These are phyloP conservation scores for Drosophila yakuba DNA, from an alignment of 1,140 invertebrate genomes.

Conservation along the genomic window DNA sequence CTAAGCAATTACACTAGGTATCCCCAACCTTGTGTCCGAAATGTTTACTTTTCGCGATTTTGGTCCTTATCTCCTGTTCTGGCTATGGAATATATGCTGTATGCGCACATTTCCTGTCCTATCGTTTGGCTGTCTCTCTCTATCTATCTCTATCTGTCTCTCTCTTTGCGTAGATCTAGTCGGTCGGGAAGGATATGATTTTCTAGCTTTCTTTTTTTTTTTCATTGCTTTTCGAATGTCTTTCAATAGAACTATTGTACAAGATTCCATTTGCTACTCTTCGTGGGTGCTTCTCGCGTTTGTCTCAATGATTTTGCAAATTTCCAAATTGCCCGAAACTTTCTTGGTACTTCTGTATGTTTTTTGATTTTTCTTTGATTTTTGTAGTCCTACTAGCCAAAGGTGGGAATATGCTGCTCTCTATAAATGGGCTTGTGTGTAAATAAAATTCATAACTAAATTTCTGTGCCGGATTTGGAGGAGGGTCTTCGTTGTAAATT, in stretches of 20 bases:
- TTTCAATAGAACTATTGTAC: conserved; percentile 83
- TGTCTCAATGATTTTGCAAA: conserved; percentile 79
- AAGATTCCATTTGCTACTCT: conserved; percentile 83
- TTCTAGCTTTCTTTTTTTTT: background rate
- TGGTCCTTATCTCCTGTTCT: conserved; percentile 15
- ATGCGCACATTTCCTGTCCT: conserved; percentile 1
- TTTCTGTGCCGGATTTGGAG: conserved; percentile 41
- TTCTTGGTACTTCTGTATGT: conserved; percentile 15
- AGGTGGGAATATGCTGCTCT: conserved; percentile 43
- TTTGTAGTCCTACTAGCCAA: conserved; percentile 39
- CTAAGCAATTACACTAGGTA: conserved; percentile 84
- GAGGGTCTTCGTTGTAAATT: conserved; percentile 40
- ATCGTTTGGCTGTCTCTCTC: conserved; percentile 19
- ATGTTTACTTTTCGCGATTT: conserved; percentile 27
- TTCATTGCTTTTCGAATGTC: conserved; percentile 25
- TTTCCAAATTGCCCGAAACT: conserved; percentile 77
- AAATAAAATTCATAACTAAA: conserved; percentile 63
- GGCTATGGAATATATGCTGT: conserved; percentile 26
- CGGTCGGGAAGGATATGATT: conserved; percentile 14
- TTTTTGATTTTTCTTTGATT: background rate
- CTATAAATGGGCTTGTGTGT: conserved; percentile 24
- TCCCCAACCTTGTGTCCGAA: conserved; percentile 82
- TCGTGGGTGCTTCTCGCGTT: conserved; percentile 55
- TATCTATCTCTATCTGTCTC: conserved; percentile 41
- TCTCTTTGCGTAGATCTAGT: conserved; percentile 51